Evolutionary conservation across 2,797 vertebrate species (phyloP), one percentile per base, ranked within the genome.

Genomic region (Epinephelus awoara): DNA sequence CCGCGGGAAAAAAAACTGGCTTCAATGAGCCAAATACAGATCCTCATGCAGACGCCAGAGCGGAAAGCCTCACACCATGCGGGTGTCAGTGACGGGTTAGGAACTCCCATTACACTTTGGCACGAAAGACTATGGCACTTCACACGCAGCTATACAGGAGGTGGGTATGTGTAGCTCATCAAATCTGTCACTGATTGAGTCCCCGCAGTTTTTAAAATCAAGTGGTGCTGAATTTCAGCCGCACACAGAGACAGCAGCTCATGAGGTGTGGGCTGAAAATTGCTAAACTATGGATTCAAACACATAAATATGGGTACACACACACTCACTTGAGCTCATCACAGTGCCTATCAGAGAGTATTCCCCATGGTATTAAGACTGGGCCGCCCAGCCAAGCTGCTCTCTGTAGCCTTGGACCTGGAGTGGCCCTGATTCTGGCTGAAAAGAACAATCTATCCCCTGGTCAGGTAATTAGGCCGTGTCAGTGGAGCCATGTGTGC

Each of bases 401-500:
- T 92, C 85, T 83, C 78, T 72, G 81, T 65, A 92, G 90, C 90
- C 80, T 86, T 85, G 86, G 81, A 89, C 77, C 75, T 68, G 63
- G 62, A 76, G 86, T 79, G 91, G 88, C 88, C 82, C 78, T 79
- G 85, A 88, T 82, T 90, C 81, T 73, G 76, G 87, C 88, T 85
- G 81, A 87, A 88, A 72, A 86, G 83, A 76, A 80, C 77, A 80
- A 87, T 89, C 86, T 90, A 93, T 94, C 93, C 92, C 88, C 91
- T 82, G 85, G 91, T 94, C 93, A 93, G 93, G 92, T 95, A 93
- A 96, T 95, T 95, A 95, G 92, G 90, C 87, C 44, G 57, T 86
- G 90, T 91, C 91, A 90, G 84, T 81, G 77, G 82, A 92, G 90
- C 80, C 79, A 71, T 91, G 89, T 86, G 91, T 83, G 86, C 84